These are phyloP conservation scores for Salticus scenicus DNA, from an alignment of 2,888 invertebrate genomes.

Conservation along the genomic window DNA sequence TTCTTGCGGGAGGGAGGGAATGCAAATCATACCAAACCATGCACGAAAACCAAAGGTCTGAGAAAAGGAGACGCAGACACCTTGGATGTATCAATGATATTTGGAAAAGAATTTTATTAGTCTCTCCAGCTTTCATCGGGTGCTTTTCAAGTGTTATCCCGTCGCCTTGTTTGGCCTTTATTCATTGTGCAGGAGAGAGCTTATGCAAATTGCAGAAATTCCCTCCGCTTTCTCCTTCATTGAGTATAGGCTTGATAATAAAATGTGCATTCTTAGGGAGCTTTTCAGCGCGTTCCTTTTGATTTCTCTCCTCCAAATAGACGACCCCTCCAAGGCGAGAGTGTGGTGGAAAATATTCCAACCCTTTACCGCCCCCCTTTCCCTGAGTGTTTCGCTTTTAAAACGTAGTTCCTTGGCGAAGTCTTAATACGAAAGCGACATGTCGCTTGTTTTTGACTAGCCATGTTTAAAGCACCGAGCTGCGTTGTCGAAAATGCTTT, in stretches of 20 bases:
- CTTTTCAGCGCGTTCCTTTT: constrained; percentile 65
- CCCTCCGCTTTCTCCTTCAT: constrained; percentile 66
- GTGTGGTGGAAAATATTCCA: constrained; percentile 25
- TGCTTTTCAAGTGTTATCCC: constrained; percentile 55
- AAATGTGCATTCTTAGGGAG: constrained; percentile 66
- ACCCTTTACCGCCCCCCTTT: neutral
- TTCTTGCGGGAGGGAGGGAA: neutral
- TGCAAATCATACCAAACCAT: neutral
- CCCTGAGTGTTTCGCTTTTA: constrained; percentile 47
- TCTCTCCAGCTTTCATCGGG: constrained; percentile 22
- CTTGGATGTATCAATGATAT: constrained; percentile 52
- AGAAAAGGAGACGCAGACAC: neutral
- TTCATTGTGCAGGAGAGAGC: constrained; percentile 56
- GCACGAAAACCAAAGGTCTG: neutral
- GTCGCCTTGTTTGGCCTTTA: constrained; percentile 65
- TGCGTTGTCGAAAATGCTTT: constrained; percentile 57
- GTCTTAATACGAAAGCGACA: constrained; percentile 50
- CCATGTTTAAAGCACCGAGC: constrained; percentile 55
- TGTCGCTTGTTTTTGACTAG: constrained; percentile 53
- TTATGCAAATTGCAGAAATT: constrained; percentile 70
- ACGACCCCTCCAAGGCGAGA: constrained; percentile 5
- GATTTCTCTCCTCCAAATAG: constrained; percentile 48
- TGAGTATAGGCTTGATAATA: constrained; percentile 60
- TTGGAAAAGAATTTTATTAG: constrained; percentile 68
- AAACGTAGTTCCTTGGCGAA: constrained; percentile 47